Base-by-base conservation (phyloP, 2,113 vertebrate species). In the Anoura caudifer region DNA sequence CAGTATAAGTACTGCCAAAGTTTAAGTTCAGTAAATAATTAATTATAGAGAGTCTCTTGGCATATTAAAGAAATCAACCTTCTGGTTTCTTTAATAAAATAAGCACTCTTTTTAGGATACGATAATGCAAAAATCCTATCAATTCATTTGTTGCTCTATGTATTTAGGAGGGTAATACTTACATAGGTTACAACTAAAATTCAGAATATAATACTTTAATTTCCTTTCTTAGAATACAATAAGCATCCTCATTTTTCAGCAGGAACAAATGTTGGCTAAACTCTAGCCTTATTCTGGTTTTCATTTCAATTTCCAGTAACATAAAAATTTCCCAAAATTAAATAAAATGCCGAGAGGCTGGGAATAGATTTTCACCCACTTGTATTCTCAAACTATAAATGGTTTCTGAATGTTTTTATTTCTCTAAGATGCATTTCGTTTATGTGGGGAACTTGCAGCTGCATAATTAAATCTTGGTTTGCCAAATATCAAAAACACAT, bases 401-500 rank as follows among this genome's bases (percentile, higher is more conserved):
- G 95, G 97, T 96, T 97, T 98, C 95, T 98, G 96, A 97, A 98
- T 97, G 95, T 97, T 98, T 98, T 98, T 96, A 91, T 97, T 98
- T 98, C 97, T 98, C 76, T 96, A 96, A 98, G 96, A 98, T 95
- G 81, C 97, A 97, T 98, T 98, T 97, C 70, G 88, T 97, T 98
- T 83, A 2, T 97, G 95, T 72, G 94, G 95, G 92, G 97, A 98
- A 97, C 97, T 98, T 97, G 96, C 98, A 98, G 98, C 98, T 98
- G 98, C 98, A 98, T 98, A 98, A 98, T 98, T 98, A 98, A 98
- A 98, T 95, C 97, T 97, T 92, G 95, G 83, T 98, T 98, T 98
- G 96, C 97, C 98, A 98, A 98, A 98, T 98, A 98, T 98, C 96
- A 98, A 98, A 98, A 98, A 92, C 98, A 98, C 95, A 98, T 98